Percentiles rank a stretch among this genome's conserved stretches.
phyloP scores from a whole-genome alignment of 2,113 vertebrate genomes.

The Proterorhinus semilunaris region DNA sequence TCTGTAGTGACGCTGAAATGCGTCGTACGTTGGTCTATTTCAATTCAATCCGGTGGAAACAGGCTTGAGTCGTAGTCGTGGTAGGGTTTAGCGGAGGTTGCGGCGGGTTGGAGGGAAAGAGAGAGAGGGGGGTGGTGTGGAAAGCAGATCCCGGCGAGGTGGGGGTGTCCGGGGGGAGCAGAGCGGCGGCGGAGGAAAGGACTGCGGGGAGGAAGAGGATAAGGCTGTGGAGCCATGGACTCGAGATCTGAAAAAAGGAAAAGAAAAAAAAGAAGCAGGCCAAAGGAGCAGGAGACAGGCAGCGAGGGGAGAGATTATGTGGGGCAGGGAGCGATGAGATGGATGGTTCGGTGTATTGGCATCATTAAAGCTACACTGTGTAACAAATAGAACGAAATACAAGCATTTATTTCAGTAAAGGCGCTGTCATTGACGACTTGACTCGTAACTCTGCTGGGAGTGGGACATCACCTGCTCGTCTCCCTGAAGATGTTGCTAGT shows the following conservation, averaged over 20 bases:
- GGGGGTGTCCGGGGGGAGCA: constrained; percentile 30
- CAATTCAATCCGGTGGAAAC: neutral
- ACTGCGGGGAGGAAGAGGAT: constrained; percentile 26
- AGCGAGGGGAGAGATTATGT: constrained; percentile 32
- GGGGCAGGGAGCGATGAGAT: neutral
- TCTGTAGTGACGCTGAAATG: neutral
- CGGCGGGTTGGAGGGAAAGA: constrained; percentile 8
- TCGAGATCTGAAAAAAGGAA: constrained; percentile 57
- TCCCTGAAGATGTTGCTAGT: too few relatives aligned
- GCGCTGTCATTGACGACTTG: too few relatives aligned
- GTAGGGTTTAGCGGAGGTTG: neutral
- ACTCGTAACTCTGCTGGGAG: too few relatives aligned
- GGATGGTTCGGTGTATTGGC: too few relatives aligned
- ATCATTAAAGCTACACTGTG: too few relatives aligned
- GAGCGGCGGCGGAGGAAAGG: constrained; percentile 39
- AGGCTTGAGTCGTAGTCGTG: neutral
- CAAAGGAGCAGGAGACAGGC: constrained; percentile 50
- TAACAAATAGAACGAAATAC: too few relatives aligned
- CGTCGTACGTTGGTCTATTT: neutral
- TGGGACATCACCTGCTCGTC: too few relatives aligned
- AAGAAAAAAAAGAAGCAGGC: constrained; percentile 50
- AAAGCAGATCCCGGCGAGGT: constrained; percentile 55
- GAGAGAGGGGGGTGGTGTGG: constrained; percentile 30
- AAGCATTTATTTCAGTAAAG: too few relatives aligned
- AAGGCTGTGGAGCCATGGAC: constrained; percentile 28